phyloP scores from a whole-genome alignment of 1,140 invertebrate species.

The Euura lappo region DNA sequence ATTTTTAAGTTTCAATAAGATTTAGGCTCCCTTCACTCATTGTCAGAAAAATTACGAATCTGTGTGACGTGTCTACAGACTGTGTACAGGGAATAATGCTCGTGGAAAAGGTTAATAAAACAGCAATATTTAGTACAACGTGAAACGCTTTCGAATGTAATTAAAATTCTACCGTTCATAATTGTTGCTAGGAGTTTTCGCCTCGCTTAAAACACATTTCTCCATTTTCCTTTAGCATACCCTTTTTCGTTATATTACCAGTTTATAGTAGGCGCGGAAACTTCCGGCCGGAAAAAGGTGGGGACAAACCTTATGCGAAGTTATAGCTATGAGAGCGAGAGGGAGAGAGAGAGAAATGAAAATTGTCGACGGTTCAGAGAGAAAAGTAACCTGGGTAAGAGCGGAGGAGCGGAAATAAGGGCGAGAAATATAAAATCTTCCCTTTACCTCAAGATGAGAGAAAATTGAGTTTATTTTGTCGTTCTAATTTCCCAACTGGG shows the following conservation, averaged over 20 bases:
- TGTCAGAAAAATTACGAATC: too few relatives aligned
- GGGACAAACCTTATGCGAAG: conserved; percentile 24
- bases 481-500: background rate
- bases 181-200: background rate
- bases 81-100: too few relatives aligned
- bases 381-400: conserved; percentile 18
- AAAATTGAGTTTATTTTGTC: conserved; percentile 10
- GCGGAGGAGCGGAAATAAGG: conserved; percentile 5
- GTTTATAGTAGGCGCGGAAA: background rate
- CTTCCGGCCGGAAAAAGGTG: conserved; percentile 32
- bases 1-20: too few relatives aligned
- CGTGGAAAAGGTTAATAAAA: too few relatives aligned
- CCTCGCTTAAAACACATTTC: too few relatives aligned
- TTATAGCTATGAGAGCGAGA: conserved; percentile 20
- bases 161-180: background rate
- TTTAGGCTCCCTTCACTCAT: too few relatives aligned
- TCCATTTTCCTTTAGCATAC: too few relatives aligned
- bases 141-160: background rate
- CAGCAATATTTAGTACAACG: background rate
- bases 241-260: too few relatives aligned
- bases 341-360: conserved; percentile 8
- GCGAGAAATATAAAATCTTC: conserved; percentile 3
- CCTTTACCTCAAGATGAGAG: background rate
- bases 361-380: conserved; percentile 9
- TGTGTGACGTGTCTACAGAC: too few relatives aligned